phyloP scores from a whole-genome alignment of 1,140 invertebrate genomes.

The Macrotrachela quadricornifera region DNA sequence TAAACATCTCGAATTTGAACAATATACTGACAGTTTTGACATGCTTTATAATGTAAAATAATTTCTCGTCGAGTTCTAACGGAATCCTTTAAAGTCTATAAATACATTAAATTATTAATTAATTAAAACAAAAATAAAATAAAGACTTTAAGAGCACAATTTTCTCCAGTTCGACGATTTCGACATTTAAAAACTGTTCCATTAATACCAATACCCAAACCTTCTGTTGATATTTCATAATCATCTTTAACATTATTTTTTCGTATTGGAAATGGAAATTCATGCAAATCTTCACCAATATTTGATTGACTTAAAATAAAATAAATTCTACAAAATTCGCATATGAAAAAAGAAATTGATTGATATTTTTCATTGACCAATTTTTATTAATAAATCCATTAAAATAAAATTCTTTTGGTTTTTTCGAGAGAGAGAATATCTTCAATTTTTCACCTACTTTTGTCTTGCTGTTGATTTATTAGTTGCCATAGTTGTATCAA shows the following conservation, averaged over 20 bases:
- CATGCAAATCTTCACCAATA: too few species aligned
- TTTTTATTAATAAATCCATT: too few species aligned
- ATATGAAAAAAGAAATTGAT: too few species aligned
- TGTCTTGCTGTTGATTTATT: too few species aligned
- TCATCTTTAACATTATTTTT: constrained; percentile 57
- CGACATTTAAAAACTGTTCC: constrained; percentile 55
- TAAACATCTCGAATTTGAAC: constrained; percentile 83
- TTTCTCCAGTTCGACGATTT: constrained; percentile 42
- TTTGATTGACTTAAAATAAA: too few species aligned
- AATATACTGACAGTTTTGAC: constrained; percentile 63
- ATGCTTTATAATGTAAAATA: constrained; percentile 72
- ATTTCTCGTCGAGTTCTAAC: constrained; percentile 76
- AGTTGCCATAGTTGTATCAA: too few species aligned
- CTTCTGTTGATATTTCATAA: constrained; percentile 70
- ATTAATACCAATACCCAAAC: constrained; percentile 88
- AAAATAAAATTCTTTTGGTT: too few species aligned
- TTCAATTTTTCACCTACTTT: too few species aligned
- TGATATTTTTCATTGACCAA: too few species aligned
- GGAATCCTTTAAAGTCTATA: constrained; percentile 64
- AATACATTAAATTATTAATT: not conserved
- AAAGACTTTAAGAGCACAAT: constrained; percentile 63
- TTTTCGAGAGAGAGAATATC: too few species aligned
- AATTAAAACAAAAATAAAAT: constrained; percentile 9
- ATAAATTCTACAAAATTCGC: too few species aligned
- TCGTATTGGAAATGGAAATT: too few species aligned